A percentile compares a stretch with the other conserved stretches of the same genome.
Conservation (phyloP, 2,797 vertebrate species). For the Artibeus jamaicensis region DNA sequence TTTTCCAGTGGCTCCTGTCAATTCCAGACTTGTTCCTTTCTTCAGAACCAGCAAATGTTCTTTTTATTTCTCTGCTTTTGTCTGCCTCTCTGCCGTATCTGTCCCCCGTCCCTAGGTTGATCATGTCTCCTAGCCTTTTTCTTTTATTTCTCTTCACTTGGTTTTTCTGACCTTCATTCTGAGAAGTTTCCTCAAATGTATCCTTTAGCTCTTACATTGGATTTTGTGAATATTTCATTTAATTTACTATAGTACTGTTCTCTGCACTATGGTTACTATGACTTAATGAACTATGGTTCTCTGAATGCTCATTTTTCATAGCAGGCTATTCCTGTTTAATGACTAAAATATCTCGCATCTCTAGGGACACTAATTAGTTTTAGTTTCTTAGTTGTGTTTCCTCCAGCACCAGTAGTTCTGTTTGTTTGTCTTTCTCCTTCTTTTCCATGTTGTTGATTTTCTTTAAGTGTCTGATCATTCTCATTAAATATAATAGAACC, state of each 20-base stretch:
- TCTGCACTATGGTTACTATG: background rate
- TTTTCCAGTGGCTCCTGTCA: background rate
- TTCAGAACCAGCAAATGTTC: background rate
- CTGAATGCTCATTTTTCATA: background rate
- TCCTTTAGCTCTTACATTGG: background rate
- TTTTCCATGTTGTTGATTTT: background rate
- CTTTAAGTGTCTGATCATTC: background rate
- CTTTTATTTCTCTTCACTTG: background rate
- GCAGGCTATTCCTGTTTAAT: background rate
- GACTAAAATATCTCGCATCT: background rate
- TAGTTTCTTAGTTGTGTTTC: background rate
- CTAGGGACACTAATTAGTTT: background rate
- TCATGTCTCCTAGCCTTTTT: background rate
- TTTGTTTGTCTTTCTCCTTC: background rate
- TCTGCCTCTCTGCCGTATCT: background rate
- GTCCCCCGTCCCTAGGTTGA: background rate
- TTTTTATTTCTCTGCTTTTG: background rate
- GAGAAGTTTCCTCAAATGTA: background rate
- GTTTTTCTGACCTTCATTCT: background rate
- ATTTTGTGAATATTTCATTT: background rate
- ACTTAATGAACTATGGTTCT: background rate
- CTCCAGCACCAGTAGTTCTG: background rate
- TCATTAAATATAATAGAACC: background rate
- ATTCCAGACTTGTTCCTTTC: background rate
- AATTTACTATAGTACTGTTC: background rate